Percentiles rank a stretch among this genome's conserved stretches.
These are phyloP conservation scores for Cacoxenus indagator DNA, from an alignment of 2,888 invertebrate genomes.

Conservation along the genomic window DNA sequence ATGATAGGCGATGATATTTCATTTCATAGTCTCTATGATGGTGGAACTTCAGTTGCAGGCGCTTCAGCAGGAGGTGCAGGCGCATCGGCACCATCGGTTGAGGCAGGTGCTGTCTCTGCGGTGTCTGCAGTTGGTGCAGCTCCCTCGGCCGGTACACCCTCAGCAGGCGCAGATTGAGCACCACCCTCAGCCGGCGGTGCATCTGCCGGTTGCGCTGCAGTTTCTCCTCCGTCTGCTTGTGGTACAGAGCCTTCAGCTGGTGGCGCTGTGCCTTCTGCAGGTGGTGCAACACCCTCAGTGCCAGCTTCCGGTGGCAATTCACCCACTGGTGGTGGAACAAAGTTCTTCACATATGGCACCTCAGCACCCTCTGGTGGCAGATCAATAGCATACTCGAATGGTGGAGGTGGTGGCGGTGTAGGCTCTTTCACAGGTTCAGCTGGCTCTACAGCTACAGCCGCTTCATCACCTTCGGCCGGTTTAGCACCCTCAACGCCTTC, in stretches of 20 bases:
- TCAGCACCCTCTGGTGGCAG: conserved; percentile 71
- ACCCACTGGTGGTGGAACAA: conserved; percentile 49
- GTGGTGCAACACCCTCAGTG: conserved; percentile 31
- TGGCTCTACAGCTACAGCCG: conserved; percentile 32
- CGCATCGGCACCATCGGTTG: conserved; percentile 42
- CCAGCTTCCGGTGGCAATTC: conserved; percentile 45
- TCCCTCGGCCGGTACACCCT: conserved; percentile 52
- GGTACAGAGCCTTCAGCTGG: conserved; percentile 31
- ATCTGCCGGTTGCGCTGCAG: conserved; percentile 35
- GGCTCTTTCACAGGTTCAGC: conserved; percentile 58
- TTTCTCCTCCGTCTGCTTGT: conserved; percentile 45
- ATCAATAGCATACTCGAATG: conserved; percentile 70
- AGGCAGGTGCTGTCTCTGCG: conserved; percentile 51
- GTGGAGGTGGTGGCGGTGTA: conserved; percentile 68
- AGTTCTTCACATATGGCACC: conserved; percentile 71
- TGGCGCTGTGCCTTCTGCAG: conserved; percentile 39
- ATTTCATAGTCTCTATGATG: conserved; percentile 38
- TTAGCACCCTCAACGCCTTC: conserved; percentile 47
- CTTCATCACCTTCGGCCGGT: conserved; percentile 46
- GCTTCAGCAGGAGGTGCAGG: conserved; percentile 39
- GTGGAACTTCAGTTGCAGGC: conserved; percentile 44
- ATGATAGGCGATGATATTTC: not conserved
- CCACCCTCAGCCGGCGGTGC: conserved; percentile 35
- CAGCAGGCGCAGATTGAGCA: conserved; percentile 42
- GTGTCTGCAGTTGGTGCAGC: conserved; percentile 58